Evolutionary conservation across 2,797 vertebrate genomes (phyloP).

Genomic region (Pelodytes ibericus): DNA sequence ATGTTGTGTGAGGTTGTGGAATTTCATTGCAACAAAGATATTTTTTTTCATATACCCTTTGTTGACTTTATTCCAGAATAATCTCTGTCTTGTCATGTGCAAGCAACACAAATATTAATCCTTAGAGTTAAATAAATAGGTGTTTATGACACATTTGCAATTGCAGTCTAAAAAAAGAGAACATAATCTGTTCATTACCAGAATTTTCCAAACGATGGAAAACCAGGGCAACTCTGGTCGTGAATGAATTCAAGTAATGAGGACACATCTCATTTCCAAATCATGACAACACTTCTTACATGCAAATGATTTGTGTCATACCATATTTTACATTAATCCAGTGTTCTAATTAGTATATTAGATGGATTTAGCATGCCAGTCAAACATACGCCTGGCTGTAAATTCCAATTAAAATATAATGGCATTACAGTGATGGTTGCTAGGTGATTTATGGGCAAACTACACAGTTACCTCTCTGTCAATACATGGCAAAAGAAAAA

Average conservation of each 20-base stretch:
- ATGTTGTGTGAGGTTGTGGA: too few relatives aligned
- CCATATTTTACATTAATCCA: constrained; percentile 47
- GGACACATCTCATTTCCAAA: constrained; percentile 56
- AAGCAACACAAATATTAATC: too few relatives aligned
- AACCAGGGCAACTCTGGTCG: neutral
- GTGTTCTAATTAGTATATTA: constrained; percentile 62
- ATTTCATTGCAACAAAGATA: too few relatives aligned
- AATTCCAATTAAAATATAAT: constrained; percentile 60
- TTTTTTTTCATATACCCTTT: too few relatives aligned
- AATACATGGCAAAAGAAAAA: neutral
- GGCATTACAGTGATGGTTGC: constrained; percentile 52
- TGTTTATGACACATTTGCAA: neutral
- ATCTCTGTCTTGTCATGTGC: too few relatives aligned
- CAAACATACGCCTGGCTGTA: constrained; percentile 54
- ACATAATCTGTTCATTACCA: neutral
- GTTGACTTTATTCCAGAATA: too few relatives aligned
- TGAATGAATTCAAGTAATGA: constrained; percentile 58
- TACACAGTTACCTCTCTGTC: constrained; percentile 13
- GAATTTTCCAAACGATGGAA: neutral
- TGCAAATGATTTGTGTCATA: constrained; percentile 58
- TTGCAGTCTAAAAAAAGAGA: neutral
- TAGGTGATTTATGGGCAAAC: constrained; percentile 55
- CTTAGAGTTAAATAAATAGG: too few relatives aligned
- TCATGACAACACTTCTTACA: constrained; percentile 38
- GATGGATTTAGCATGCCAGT: constrained; percentile 55